A percentile compares a stretch with the other conserved stretches of the same genome.
phyloP scores from a whole-genome alignment of 2,797 vertebrate species.

The Hippocampus kuda region DNA sequence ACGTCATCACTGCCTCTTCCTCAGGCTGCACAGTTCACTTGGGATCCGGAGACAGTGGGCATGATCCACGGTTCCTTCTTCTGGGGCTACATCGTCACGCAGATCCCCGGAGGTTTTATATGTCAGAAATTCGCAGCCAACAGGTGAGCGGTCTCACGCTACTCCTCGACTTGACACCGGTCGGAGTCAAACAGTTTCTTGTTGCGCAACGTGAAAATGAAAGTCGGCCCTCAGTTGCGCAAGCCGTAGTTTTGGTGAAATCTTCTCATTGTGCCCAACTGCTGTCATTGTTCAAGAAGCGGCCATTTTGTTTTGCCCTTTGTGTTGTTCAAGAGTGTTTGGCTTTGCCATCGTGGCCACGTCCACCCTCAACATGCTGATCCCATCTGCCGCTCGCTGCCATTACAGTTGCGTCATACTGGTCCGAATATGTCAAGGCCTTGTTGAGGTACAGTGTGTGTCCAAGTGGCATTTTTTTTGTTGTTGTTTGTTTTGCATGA shows the following conservation, averaged over 20 bases:
- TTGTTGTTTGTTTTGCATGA: no score
- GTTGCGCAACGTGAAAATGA: not conserved
- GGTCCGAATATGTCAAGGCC: slow-evolving; percentile 85
- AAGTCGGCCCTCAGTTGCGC: not conserved
- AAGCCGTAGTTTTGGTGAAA: not conserved
- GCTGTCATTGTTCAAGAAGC: not conserved
- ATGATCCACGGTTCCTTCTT: slow-evolving; percentile 93
- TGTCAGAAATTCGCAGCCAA: slow-evolving; percentile 77
- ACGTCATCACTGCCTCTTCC: not conserved
- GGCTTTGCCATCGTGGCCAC: slow-evolving; percentile 90
- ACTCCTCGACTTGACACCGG: not conserved
- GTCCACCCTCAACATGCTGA: slow-evolving; percentile 85
- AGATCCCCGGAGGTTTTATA: slow-evolving; percentile 90
- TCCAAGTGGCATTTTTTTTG: slow-evolving; percentile 5
- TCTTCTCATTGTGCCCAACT: not conserved
- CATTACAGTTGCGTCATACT: slow-evolving; percentile 88
- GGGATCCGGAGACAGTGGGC: slow-evolving; percentile 90
- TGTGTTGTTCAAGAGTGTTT: slow-evolving; percentile 71
- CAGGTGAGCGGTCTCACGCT: slow-evolving; percentile 61
- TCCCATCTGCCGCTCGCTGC: slow-evolving; percentile 80
- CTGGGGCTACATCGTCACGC: slow-evolving; percentile 93
- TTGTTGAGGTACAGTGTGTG: slow-evolving; percentile 76
- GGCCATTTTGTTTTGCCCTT: slow-evolving; percentile 4
- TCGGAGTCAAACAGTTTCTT: not conserved
- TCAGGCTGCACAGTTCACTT: slow-evolving; percentile 83